phyloP scores from a whole-genome alignment of 2,888 invertebrate species.

The Maniola hyperantus region DNA sequence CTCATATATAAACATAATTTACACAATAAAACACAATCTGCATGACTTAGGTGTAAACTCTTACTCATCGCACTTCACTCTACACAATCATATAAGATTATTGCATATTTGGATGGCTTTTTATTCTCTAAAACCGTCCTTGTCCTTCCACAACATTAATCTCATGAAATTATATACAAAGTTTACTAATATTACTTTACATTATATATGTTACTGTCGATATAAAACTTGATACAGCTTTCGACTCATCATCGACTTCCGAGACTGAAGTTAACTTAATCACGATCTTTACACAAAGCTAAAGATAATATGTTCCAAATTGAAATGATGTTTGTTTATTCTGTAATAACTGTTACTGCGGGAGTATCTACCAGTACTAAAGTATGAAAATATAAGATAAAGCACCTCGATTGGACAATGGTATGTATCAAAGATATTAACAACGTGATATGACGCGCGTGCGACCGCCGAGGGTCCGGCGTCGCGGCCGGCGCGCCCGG shows the following conservation, averaged over 20 bases:
- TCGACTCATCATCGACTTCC: constrained; percentile 52
- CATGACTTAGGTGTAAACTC: constrained; percentile 77
- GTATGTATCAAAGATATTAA: constrained; percentile 83
- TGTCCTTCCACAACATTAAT: constrained; percentile 72
- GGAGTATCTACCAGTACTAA: constrained; percentile 83
- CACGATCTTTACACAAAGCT: constrained; percentile 57
- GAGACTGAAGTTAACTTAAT: constrained; percentile 64
- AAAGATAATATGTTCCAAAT: constrained; percentile 55
- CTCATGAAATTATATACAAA: constrained; percentile 82
- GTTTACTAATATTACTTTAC: constrained; percentile 80
- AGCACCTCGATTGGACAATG: constrained; percentile 83
- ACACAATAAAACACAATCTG: constrained; percentile 81
- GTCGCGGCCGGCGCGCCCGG: constrained; percentile 61
- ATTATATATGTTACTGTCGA: constrained; percentile 63
- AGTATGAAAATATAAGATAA: constrained; percentile 84
- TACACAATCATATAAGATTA: constrained; percentile 78
- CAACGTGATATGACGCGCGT: constrained; percentile 81
- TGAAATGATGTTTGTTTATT: constrained; percentile 58
- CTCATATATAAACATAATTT: constrained; percentile 82
- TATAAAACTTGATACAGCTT: constrained; percentile 53
- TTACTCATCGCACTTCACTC: constrained; percentile 74
- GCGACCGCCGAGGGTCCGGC: constrained; percentile 64
- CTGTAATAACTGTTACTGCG: constrained; percentile 72
- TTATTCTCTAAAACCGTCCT: constrained; percentile 74
- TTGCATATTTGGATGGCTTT: constrained; percentile 81